Percentiles rank a stretch among this genome's conserved stretches.
These are phyloP conservation scores for Lysandra bellargus DNA, from an alignment of 2,888 invertebrate species.

Conservation along the genomic window DNA sequence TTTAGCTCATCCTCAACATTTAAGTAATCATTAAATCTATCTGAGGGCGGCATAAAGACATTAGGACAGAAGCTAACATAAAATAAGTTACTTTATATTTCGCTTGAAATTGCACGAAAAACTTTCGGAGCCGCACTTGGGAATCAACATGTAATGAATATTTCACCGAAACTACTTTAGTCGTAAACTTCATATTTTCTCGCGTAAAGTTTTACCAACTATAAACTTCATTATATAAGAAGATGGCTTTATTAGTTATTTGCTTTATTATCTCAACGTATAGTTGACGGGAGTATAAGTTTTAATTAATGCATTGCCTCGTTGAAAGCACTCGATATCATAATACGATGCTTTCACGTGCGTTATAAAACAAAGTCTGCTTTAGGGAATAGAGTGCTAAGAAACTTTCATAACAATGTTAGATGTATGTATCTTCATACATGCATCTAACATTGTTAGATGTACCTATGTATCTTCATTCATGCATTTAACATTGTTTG, in stretches of 20 bases:
- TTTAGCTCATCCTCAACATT: too few relatives aligned
- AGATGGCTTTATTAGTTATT: constrained; percentile 15
- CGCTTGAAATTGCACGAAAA: not conserved
- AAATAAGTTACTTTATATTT: not conserved
- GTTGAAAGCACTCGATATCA: not conserved
- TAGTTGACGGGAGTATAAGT: not conserved
- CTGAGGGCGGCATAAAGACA: not conserved
- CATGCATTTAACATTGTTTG: too few relatives aligned
- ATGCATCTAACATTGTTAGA: too few relatives aligned
- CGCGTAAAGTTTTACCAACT: constrained; percentile 17
- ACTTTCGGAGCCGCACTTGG: not conserved
- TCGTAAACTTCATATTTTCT: constrained; percentile 8
- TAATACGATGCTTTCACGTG: not conserved
- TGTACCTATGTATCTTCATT: too few relatives aligned
- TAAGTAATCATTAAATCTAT: too few relatives aligned
- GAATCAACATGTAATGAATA: constrained; percentile 21
- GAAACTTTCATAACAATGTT: not conserved
- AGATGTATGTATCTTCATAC: too few relatives aligned
- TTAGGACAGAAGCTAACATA: not conserved
- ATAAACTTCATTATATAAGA: constrained; percentile 10
- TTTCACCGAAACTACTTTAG: constrained; percentile 6
- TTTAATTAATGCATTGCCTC: constrained; percentile 12
- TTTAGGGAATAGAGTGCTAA: not conserved
- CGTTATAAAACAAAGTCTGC: not conserved
- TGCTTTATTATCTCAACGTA: not conserved